Conservation (phyloP, 2,888 invertebrate genomes). For the Drosophila bunnanda region DNA sequence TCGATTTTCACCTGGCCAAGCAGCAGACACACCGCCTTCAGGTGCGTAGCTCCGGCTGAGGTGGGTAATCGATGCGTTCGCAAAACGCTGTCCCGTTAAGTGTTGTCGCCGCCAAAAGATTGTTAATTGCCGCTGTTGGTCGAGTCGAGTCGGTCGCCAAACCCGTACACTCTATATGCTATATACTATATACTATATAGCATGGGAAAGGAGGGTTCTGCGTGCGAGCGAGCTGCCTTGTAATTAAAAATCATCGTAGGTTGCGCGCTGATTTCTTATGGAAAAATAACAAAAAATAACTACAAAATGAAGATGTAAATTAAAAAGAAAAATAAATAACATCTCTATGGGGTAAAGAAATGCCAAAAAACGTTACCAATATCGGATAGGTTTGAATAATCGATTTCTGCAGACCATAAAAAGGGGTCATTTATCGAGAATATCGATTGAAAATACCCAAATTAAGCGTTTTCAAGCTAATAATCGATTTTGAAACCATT, state of each 20-base stretch:
- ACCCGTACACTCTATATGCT: conserved; percentile 12
- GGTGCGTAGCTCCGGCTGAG: conserved; percentile 20
- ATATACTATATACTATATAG: not conserved
- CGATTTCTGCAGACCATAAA: not conserved
- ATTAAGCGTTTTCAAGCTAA: not conserved
- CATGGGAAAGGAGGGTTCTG: not conserved
- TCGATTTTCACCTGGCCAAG: conserved; percentile 63
- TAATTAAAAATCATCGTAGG: conserved; percentile 40
- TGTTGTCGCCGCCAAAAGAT: conserved; percentile 60
- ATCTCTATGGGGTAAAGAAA: not conserved
- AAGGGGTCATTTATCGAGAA: not conserved
- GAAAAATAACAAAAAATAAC: not conserved
- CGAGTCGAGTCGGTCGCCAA: conserved; percentile 14
- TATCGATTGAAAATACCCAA: not conserved
- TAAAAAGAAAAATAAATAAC: not conserved
- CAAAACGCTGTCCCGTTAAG: conserved; percentile 61
- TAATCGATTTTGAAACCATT: not conserved
- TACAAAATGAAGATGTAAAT: not conserved
- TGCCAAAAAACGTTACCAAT: not conserved
- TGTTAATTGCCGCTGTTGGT: conserved; percentile 58
- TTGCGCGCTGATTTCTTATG: conserved; percentile 10
- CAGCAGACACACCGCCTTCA: conserved; percentile 2
- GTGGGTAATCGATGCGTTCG: conserved; percentile 59
- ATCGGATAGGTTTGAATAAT: not conserved
- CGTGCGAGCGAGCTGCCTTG: not conserved